These are phyloP conservation scores for Oikopleura dioica DNA, from an alignment of 23 tunicate genomes.

Conservation along the genomic window DNA sequence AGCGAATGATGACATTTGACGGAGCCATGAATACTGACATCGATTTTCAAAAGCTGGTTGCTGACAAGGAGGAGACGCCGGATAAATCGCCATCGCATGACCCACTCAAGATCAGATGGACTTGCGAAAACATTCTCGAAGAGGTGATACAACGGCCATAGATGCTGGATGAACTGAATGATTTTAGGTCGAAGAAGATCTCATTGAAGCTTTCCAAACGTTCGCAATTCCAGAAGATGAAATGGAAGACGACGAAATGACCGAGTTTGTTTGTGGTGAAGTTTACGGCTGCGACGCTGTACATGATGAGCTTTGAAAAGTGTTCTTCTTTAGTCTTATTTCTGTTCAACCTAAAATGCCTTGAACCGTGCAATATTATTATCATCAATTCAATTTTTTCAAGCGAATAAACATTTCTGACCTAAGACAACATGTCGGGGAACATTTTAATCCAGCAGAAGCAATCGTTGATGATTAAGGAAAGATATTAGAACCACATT, in stretches of 20 bases:
- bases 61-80: constrained; percentile 13
- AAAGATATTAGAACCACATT: no score
- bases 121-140: constrained; percentile 7
- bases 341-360: background rate
- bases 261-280: background rate
- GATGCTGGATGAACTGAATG: no score
- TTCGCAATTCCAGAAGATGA: background rate
- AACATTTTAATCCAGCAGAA: no score
- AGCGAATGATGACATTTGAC: constrained; percentile 86
- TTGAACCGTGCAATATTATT: background rate
- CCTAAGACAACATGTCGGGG: background rate
- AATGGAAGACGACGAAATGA: background rate
- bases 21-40: constrained; percentile 73
- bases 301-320: background rate
- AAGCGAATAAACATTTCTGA: background rate
- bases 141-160: no score
- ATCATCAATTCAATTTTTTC: background rate
- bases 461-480: no score
- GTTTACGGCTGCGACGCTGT: background rate
- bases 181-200: constrained; percentile 12
- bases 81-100: background rate
- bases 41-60: constrained; percentile 46
- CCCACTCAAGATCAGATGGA: constrained; percentile 4
- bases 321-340: background rate
- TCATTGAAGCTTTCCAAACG: constrained; percentile 5